These are phyloP conservation scores for Rhagium mordax DNA, from an alignment of 2,888 invertebrate genomes.

Conservation along the genomic window DNA sequence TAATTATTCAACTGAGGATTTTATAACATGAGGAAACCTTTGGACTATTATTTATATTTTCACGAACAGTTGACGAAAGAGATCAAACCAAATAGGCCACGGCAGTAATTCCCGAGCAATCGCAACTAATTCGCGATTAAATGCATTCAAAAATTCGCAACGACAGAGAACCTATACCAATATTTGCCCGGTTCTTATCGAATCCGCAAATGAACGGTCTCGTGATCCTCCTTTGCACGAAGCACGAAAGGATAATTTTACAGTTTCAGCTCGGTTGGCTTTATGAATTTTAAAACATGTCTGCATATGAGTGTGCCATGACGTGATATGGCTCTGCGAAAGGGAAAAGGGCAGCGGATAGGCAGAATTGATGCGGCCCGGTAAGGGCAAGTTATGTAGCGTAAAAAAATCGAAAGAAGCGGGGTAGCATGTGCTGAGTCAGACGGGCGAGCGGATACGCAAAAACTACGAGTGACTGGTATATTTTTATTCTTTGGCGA, in stretches of 20 bases:
- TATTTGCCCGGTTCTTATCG: background rate
- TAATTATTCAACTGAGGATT: too few relatives aligned
- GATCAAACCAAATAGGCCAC: too few relatives aligned
- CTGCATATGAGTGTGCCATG: conserved; percentile 24
- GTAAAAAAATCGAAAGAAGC: conserved; percentile 54
- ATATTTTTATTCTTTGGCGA: conserved; percentile 60
- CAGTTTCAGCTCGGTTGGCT: conserved; percentile 15
- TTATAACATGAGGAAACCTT: too few relatives aligned
- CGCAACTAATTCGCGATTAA: background rate
- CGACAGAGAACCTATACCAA: background rate
- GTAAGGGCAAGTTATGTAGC: conserved; percentile 65
- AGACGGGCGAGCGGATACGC: conserved; percentile 53
- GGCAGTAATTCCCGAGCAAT: too few relatives aligned
- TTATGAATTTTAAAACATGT: conserved; percentile 37
- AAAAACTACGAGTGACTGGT: conserved; percentile 68
- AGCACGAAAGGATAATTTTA: background rate
- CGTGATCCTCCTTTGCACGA: background rate
- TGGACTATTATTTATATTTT: too few relatives aligned
- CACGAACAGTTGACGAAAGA: too few relatives aligned
- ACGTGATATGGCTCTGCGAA: conserved; percentile 36
- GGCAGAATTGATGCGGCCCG: conserved; percentile 47
- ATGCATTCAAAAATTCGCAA: too few relatives aligned
- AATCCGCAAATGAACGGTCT: background rate
- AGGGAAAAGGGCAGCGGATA: conserved; percentile 46
- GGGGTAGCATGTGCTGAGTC: conserved; percentile 69